phyloP scores from a whole-genome alignment of 1,140 invertebrate species.

The Zaprionus gabonicus region DNA sequence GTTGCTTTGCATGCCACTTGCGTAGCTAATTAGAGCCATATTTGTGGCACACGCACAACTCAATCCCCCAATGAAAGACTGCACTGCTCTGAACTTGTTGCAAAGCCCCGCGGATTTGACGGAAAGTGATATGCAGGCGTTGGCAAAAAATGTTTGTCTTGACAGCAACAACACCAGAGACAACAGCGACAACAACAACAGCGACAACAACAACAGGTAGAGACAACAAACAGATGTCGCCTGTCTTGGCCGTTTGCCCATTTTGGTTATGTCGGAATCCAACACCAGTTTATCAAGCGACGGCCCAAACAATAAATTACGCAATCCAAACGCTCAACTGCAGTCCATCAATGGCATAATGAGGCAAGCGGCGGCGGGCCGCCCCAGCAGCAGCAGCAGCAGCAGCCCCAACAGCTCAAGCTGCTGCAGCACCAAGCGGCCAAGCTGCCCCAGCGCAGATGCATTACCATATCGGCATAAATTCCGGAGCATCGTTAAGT shows the following conservation, averaged over 20 bases:
- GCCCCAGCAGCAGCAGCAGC: conserved; percentile 22
- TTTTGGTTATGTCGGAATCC: conserved; percentile 67
- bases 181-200: conserved; percentile 23
- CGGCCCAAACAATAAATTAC: conserved; percentile 83
- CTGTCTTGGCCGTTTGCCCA: conserved; percentile 64
- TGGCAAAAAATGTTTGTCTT: conserved; percentile 71
- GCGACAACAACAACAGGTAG: conserved; percentile 20
- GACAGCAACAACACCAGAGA: conserved; percentile 30
- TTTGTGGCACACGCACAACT: conserved; percentile 46
- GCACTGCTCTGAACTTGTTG: conserved; percentile 35
- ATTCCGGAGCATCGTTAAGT: conserved; percentile 84
- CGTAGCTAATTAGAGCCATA: conserved; percentile 81
- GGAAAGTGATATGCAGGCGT: conserved; percentile 81
- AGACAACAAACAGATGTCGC: conserved; percentile 47
- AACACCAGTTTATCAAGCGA: conserved; percentile 82
- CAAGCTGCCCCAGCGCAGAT: conserved; percentile 56
- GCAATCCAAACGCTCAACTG: conserved; percentile 84
- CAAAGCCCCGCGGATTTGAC: conserved; percentile 67
- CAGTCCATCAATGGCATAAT: conserved; percentile 84
- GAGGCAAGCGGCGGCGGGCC: conserved; percentile 65
- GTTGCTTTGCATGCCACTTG: conserved; percentile 70
- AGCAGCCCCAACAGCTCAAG: conserved; percentile 12
- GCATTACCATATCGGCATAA: conserved; percentile 84
- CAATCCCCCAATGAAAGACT: conserved; percentile 43
- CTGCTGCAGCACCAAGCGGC: conserved; percentile 16